A percentile compares a stretch with the other conserved stretches of the same genome.
Evolutionary conservation across 2,888 invertebrate genomes (phyloP).

Genomic region (Chrysolina americana): DNA sequence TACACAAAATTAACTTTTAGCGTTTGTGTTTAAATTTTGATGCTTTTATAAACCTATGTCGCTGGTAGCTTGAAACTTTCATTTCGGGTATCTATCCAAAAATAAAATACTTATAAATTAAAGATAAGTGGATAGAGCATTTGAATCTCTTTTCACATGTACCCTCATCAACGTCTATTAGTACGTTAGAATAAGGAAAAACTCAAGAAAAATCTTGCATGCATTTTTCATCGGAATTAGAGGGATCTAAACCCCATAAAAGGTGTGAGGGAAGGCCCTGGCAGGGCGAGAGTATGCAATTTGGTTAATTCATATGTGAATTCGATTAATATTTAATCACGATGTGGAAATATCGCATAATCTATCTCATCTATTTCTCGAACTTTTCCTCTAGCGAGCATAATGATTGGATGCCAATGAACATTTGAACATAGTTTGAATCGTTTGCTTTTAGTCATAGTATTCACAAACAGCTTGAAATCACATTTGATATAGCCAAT

Average conservation of each 20-base stretch:
- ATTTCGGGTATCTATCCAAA: slow-evolving; percentile 34
- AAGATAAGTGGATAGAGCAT: slow-evolving; percentile 43
- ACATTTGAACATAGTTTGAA: no score
- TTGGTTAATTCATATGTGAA: neutral
- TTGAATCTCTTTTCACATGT: slow-evolving; percentile 48
- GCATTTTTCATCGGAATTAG: slow-evolving; percentile 50
- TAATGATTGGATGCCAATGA: no score
- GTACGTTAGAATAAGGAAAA: slow-evolving; percentile 52
- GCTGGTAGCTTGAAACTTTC: slow-evolving; percentile 7
- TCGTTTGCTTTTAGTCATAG: no score
- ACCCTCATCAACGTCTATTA: slow-evolving; percentile 59
- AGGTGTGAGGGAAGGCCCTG: neutral
- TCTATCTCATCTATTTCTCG: no score
- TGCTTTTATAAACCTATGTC: neutral
- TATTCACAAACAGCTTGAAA: no score
- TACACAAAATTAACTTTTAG: neutral
- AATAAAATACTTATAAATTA: slow-evolving; percentile 46
- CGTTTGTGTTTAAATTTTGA: neutral
- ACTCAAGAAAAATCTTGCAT: slow-evolving; percentile 55
- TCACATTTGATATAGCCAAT: no score
- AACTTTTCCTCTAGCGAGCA: no score
- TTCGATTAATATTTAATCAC: no score
- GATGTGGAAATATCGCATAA: no score
- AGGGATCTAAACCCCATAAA: slow-evolving; percentile 42
- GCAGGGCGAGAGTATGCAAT: neutral